A percentile compares a stretch with the other conserved stretches of the same genome.
phyloP scores from a whole-genome alignment of 1,140 invertebrate species.

The Solen grandis region DNA sequence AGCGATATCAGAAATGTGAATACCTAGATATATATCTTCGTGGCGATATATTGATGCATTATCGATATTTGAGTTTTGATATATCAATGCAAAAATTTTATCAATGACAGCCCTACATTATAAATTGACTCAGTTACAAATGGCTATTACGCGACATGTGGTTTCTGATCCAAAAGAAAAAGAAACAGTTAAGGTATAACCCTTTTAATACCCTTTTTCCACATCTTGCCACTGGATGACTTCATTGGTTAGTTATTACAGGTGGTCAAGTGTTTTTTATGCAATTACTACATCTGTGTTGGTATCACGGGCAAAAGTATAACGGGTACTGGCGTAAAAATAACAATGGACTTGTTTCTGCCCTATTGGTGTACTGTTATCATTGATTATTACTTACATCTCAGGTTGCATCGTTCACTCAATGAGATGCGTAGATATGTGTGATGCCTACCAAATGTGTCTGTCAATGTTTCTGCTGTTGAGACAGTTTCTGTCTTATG shows the following conservation, averaged over 20 bases:
- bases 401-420: constrained; percentile 96
- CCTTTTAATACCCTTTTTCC: not conserved
- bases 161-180: no score
- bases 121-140: no score
- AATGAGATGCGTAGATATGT: constrained; percentile 97
- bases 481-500: not conserved
- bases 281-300: not conserved
- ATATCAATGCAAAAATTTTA: no score
- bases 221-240: not conserved
- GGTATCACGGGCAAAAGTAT: not conserved
- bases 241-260: not conserved
- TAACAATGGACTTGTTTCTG: not conserved
- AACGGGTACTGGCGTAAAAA: not conserved
- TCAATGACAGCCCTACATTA: no score
- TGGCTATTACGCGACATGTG: no score
- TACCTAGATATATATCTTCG: no score
- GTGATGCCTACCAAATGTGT: constrained; percentile 93
- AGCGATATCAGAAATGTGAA: no score
- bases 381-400: constrained; percentile 87
- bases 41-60: no score
- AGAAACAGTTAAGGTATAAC: no score
- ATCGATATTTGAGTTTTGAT: no score
- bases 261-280: not conserved
- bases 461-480: constrained; percentile 80
- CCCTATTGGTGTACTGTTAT: not conserved